phyloP scores from a whole-genome alignment of 2,113 vertebrate genomes.

The Megatriorchis doriae region DNA sequence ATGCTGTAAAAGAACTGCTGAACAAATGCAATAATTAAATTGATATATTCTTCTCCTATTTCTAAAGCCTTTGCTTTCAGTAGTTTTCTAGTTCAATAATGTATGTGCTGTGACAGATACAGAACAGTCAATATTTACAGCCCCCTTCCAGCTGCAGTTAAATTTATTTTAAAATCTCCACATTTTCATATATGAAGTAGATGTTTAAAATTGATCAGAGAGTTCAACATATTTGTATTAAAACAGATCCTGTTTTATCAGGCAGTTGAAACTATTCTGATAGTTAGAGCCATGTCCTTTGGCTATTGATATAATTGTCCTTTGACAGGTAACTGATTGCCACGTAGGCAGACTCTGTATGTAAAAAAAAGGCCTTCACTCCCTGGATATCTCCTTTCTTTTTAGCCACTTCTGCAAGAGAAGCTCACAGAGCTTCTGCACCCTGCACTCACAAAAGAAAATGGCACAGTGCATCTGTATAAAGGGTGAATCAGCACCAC shows the following conservation, averaged over 20 bases:
- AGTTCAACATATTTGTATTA: neutral
- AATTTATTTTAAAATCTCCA: slow-evolving; percentile 13
- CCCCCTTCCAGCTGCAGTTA: neutral
- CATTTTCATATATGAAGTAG: slow-evolving; percentile 20
- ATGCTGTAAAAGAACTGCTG: neutral
- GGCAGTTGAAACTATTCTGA: neutral
- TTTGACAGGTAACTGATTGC: neutral
- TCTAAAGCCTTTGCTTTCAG: slow-evolving; percentile 26
- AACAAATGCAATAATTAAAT: slow-evolving; percentile 29
- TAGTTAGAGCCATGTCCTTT: neutral
- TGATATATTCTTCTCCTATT: slow-evolving; percentile 24
- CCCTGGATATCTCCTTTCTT: neutral
- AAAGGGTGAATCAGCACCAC: neutral
- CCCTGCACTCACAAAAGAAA: neutral
- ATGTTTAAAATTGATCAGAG: neutral
- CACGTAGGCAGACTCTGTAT: neutral
- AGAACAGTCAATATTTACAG: slow-evolving; percentile 16
- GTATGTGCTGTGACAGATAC: slow-evolving; percentile 16
- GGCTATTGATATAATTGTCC: neutral
- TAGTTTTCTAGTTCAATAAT: slow-evolving; percentile 44
- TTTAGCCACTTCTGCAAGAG: neutral
- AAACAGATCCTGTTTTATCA: neutral
- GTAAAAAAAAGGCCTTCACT: neutral
- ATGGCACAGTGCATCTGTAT: neutral
- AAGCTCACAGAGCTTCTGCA: neutral